Conservation (phyloP, 2,113 vertebrate genomes). For the Pelvicachromis taeniatus region DNA sequence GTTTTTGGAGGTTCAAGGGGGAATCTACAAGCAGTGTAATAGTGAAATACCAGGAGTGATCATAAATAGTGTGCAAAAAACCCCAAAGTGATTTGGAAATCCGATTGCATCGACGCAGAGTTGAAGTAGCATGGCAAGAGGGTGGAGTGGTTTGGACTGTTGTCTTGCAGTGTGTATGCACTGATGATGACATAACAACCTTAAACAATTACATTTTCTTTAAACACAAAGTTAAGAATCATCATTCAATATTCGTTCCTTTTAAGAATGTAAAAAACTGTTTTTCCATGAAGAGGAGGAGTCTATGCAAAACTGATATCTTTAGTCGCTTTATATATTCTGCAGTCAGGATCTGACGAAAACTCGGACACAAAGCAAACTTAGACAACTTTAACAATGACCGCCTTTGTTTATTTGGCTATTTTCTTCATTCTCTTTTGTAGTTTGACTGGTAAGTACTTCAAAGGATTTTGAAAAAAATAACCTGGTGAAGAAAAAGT, state of each 20-base stretch:
- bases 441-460: background rate
- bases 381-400: background rate
- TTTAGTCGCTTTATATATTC: background rate
- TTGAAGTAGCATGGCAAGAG: too few relatives aligned
- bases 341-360: background rate
- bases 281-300: background rate
- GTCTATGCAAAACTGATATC: background rate
- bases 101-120: too few relatives aligned
- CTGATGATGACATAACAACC: background rate
- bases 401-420: background rate
- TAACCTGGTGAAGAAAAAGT: background rate
- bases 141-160: background rate
- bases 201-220: fast-evolving
- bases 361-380: background rate
- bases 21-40: too few relatives aligned
- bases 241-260: background rate
- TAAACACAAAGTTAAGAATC: background rate
- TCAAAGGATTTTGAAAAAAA: background rate
- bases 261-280: background rate
- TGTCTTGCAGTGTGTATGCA: background rate
- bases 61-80: too few relatives aligned
- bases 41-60: too few relatives aligned
- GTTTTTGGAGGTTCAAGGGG: too few relatives aligned
- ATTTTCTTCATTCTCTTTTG: background rate
- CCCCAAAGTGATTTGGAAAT: too few relatives aligned